Evolutionary conservation across 2,797 vertebrate species (phyloP).

Genomic region (Danio aesculapii): DNA sequence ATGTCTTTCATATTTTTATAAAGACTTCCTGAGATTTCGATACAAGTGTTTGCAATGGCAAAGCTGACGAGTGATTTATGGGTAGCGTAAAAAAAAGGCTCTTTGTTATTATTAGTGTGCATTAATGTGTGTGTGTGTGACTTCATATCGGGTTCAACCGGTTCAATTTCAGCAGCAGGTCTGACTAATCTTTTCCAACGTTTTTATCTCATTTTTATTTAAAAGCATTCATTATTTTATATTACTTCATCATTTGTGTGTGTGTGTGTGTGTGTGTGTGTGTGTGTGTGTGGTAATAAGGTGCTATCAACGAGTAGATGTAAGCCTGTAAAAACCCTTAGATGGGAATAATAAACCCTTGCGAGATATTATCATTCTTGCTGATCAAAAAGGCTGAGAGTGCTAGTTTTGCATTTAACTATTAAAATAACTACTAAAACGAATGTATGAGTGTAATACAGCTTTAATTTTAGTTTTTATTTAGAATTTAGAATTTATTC

Average conservation of each 20-base stretch:
- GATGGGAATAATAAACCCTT: constrained; percentile 39
- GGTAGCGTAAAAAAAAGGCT: constrained; percentile 13
- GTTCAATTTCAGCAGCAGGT: constrained; percentile 19
- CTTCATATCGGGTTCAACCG: constrained; percentile 16
- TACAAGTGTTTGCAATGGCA: constrained; percentile 58
- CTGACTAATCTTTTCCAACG: neutral
- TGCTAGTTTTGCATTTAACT: neutral
- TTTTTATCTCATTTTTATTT: constrained; percentile 6
- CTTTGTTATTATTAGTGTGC: constrained; percentile 35
- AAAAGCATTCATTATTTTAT: constrained; percentile 19
- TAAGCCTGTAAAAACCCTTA: constrained; percentile 28
- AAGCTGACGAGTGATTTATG: constrained; percentile 52
- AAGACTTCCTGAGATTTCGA: constrained; percentile 58
- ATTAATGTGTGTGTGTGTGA: neutral
- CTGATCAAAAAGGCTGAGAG: neutral
- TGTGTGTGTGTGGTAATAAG: constrained; percentile 14
- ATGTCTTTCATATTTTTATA: constrained; percentile 60
- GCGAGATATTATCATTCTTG: constrained; percentile 11
- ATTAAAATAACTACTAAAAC: no score
- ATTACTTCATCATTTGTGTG: neutral
- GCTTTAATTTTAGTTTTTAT: no score
- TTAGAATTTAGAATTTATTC: no score
- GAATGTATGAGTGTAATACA: no score
- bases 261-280: no score
- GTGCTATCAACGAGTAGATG: constrained; percentile 25